Percentiles rank a stretch among this genome's conserved stretches.
phyloP scores from a whole-genome alignment of 2,888 invertebrate genomes.

The Asteroscopus sphinx region DNA sequence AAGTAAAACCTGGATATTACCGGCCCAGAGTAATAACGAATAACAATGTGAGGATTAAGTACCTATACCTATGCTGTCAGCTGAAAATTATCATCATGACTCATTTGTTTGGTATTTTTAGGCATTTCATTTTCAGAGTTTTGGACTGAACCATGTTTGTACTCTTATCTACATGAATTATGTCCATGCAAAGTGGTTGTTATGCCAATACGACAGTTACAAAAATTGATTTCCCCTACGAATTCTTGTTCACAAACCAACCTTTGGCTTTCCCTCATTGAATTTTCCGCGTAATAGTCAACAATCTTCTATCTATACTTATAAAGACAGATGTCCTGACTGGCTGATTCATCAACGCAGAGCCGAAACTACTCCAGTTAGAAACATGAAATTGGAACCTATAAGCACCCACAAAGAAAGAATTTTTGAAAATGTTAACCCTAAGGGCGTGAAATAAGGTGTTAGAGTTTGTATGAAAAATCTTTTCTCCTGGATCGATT shows the following conservation, averaged over 20 bases:
- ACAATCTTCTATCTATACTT: too few species aligned
- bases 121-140: constrained; percentile 8
- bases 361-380: too few species aligned
- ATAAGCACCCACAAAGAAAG: too few species aligned
- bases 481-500: too few species aligned
- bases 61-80: constrained; percentile 21
- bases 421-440: too few species aligned
- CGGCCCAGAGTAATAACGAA: constrained; percentile 29
- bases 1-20: constrained; percentile 32
- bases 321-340: too few species aligned
- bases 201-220: background rate
- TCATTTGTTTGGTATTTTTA: constrained; percentile 26
- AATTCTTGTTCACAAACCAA: background rate
- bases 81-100: constrained; percentile 32
- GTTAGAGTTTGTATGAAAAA: too few species aligned
- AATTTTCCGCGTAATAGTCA: background rate
- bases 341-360: too few species aligned
- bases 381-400: too few species aligned
- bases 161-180: background rate
- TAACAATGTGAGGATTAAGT: constrained; percentile 26
- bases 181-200: background rate
- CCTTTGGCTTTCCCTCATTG: background rate
- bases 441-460: too few species aligned
- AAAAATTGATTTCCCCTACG: background rate
- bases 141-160: background rate